These are phyloP conservation scores for Kuschelorhynchus macadamiae DNA, from an alignment of 2,888 invertebrate species.

Conservation along the genomic window DNA sequence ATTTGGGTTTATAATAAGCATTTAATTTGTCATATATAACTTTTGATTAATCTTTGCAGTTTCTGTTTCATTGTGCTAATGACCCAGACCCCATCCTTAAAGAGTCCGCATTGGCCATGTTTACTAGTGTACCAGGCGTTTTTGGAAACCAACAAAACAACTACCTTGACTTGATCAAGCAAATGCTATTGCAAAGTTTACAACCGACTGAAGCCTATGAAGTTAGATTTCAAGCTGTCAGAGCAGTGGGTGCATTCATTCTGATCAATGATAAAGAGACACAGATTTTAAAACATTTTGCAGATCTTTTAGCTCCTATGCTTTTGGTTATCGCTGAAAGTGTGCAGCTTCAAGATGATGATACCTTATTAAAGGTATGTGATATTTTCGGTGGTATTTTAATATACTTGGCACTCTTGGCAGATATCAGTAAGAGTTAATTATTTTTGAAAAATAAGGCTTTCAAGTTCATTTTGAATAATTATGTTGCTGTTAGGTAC, in stretches of 20 bases:
- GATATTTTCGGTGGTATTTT: not conserved
- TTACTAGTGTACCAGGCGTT: slow-evolving; percentile 95
- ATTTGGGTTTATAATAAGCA: too few relatives aligned
- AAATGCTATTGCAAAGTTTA: slow-evolving; percentile 90
- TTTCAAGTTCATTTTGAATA: too few relatives aligned
- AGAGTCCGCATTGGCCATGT: slow-evolving; percentile 95
- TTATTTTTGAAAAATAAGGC: too few relatives aligned
- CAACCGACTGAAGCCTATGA: slow-evolving; percentile 78
- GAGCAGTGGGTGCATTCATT: slow-evolving; percentile 90
- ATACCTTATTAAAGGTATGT: slow-evolving; percentile 84
- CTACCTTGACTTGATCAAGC: slow-evolving; percentile 93
- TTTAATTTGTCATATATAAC: too few relatives aligned
- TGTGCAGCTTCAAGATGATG: slow-evolving; percentile 88
- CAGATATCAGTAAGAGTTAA: too few relatives aligned
- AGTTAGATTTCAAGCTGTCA: slow-evolving; percentile 86
- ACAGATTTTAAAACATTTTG: slow-evolving; percentile 89
- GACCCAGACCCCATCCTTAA: slow-evolving; percentile 86
- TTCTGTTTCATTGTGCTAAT: slow-evolving; percentile 94
- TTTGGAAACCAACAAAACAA: slow-evolving; percentile 96
- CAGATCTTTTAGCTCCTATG: slow-evolving; percentile 85
- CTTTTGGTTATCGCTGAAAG: slow-evolving; percentile 85
- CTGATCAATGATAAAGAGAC: slow-evolving; percentile 94
- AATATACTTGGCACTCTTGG: too few relatives aligned
- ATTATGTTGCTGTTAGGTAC: too few relatives aligned
- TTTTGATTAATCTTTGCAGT: slow-evolving; percentile 66